Evolutionary conservation across 2,888 invertebrate genomes (phyloP), one percentile per base, ranked within the genome.

Genomic region (Plebejus anna): DNA sequence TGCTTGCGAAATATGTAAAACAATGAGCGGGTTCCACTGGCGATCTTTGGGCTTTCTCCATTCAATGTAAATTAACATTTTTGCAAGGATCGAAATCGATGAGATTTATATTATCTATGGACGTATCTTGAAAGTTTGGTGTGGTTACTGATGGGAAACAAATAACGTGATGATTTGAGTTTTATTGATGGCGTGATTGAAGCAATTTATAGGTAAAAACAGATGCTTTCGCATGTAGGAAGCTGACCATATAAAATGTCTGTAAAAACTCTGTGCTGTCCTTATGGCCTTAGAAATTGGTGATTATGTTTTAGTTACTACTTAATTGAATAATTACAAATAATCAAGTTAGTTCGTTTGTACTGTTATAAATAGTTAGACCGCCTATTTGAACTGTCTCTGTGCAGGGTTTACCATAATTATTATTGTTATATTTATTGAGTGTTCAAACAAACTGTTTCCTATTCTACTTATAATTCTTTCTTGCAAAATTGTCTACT

Each of bases 31-130:
- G 28, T 11, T 72, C 47, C 11, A 1, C 9, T 0, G 5, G 61
- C 28, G 28, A 28, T 61, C 11, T 61, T 22, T 22, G 55, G 51
- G 73, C 73, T 55, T 73, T 73, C 73, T 32, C 55, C 32, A 55
- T 55, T 73, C 32, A 55, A 73, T 73, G 73, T 32, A 73, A 73
- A 73, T 73, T 72, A 42, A 28, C 72, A 72, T 72, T 72, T 72
- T 72, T 71, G 72, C 72, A 72, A 47, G 42, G 22, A 47, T 47
- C 22, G 9, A 72, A 72, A 72, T 72, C 47, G 47, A 72, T 72
- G 72, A 47, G 72, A 72, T 28, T 47, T 72, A 9, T 22, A 72
- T 47, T 72, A 72, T 47, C 72, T 47, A 16, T 11, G 22, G 72
- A 28, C 22, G n/a, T 47, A 72, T 72, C 72, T 72, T 22, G 72